Percentiles rank a stretch among this genome's conserved stretches.
Evolutionary conservation across 1,140 invertebrate genomes (phyloP).

Genomic region (Campoletis sonorensis): DNA sequence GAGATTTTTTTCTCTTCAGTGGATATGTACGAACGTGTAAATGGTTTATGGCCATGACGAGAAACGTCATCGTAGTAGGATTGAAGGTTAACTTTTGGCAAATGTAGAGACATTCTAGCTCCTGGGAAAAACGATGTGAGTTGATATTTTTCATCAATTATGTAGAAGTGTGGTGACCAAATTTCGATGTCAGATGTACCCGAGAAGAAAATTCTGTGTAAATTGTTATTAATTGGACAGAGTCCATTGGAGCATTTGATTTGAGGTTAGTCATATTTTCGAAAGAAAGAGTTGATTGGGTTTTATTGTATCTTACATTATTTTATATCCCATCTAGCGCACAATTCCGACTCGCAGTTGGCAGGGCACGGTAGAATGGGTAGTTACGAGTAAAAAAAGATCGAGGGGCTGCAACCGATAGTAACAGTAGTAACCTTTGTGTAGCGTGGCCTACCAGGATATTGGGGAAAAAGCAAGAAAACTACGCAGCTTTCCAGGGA

Average conservation of each 20-base stretch:
- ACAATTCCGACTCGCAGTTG: no score
- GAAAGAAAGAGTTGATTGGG: no score
- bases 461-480: slow-evolving; percentile 1
- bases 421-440: neutral
- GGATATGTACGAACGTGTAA: neutral
- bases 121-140: neutral
- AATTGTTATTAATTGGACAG: no score
- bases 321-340: no score
- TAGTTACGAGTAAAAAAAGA: slow-evolving; percentile 14
- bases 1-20: slow-evolving; percentile 12
- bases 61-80: neutral
- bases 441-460: no score
- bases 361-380: no score
- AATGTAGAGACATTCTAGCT: neutral
- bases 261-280: no score
- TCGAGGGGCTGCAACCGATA: neutral
- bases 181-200: no score
- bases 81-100: neutral
- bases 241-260: no score
- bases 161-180: no score
- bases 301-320: no score
- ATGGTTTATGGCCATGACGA: neutral
- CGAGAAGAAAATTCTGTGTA: no score
- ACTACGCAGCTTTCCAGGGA: slow-evolving; percentile 6
- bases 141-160: neutral